Conservation (phyloP, 1,140 invertebrate species). For the Pteromalus puparum region DNA sequence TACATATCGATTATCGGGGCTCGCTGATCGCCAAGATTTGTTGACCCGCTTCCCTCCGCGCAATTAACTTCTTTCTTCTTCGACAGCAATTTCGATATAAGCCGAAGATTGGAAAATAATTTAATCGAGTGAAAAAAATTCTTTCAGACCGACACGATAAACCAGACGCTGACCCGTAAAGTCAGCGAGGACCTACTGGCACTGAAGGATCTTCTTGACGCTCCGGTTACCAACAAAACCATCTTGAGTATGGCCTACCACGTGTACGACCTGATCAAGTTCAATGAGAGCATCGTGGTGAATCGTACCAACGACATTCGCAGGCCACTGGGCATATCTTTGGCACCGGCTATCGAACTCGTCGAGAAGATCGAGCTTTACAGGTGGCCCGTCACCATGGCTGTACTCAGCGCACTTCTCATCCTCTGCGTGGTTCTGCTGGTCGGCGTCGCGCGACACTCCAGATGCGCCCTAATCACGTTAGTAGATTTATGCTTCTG, state of each 20-base stretch:
- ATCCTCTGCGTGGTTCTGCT: constrained; percentile 88
- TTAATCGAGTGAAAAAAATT: constrained; percentile 7
- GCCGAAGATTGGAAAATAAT: too few species aligned
- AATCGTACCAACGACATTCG: constrained; percentile 85
- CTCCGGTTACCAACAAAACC: constrained; percentile 84
- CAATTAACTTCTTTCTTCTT: too few species aligned
- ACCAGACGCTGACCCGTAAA: constrained; percentile 79
- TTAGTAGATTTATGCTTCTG: constrained; percentile 71
- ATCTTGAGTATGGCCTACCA: constrained; percentile 80
- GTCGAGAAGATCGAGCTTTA: constrained; percentile 79
- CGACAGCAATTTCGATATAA: too few species aligned
- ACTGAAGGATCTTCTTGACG: constrained; percentile 83
- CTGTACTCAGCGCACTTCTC: constrained; percentile 84
- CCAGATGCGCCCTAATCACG: constrained; percentile 88
- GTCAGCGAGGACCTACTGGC: constrained; percentile 82
- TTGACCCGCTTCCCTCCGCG: too few species aligned
- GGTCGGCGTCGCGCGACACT: constrained; percentile 88
- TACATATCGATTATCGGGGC: too few species aligned
- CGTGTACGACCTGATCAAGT: constrained; percentile 80
- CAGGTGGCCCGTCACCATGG: constrained; percentile 88
- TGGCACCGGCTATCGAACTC: constrained; percentile 75
- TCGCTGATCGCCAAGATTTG: too few species aligned
- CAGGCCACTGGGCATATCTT: constrained; percentile 81
- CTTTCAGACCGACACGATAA: constrained; percentile 75
- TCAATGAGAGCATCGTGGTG: constrained; percentile 82